Conservation (phyloP, 1,140 invertebrate genomes). For the Chironomus tepperi region DNA sequence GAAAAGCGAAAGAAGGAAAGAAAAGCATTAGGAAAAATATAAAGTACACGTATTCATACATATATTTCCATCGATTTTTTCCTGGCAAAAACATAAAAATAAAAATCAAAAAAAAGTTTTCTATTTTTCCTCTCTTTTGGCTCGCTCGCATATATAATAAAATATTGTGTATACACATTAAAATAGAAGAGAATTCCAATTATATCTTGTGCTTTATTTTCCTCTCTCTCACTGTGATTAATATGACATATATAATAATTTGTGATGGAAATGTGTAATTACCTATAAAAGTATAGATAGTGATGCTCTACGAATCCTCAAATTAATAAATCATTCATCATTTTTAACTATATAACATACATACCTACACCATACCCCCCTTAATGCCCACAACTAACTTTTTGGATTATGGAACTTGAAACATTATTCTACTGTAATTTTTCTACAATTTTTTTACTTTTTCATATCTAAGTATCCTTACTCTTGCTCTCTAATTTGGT, state of each 20-base stretch:
- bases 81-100: neutral
- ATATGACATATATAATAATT: neutral
- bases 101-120: neutral
- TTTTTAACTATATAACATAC: neutral
- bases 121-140: neutral
- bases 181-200: no score
- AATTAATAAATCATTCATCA: neutral
- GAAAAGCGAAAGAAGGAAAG: neutral
- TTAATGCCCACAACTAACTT: neutral
- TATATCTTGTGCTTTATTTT: no score
- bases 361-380: neutral
- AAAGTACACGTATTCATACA: neutral
- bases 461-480: no score
- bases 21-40: neutral
- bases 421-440: constrained; percentile 10
- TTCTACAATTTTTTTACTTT: neutral
- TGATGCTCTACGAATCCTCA: neutral
- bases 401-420: constrained; percentile 17
- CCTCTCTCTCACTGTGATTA: no score
- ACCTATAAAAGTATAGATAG: neutral
- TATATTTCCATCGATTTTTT: neutral
- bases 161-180: no score
- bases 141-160: neutral
- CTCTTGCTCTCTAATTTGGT: neutral
- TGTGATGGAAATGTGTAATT: constrained; percentile 7